These are phyloP conservation scores for Rhynchonycteris naso DNA, from an alignment of 2,797 vertebrate species.

Conservation along the genomic window DNA sequence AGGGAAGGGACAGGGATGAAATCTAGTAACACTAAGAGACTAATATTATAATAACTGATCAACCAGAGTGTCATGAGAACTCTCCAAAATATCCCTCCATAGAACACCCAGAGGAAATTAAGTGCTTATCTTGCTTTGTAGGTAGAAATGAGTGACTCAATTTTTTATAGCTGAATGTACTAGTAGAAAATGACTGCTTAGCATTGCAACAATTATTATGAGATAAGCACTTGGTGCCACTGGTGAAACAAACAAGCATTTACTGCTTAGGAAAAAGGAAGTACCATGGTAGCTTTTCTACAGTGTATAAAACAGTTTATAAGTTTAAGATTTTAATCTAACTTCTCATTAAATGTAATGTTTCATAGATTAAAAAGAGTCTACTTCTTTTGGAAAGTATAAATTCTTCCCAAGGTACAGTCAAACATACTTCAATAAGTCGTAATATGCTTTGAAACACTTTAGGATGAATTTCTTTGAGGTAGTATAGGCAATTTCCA, in stretches of 20 bases:
- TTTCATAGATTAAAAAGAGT: not conserved
- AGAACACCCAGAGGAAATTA: constrained; percentile 77
- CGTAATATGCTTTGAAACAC: not conserved
- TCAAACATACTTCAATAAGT: not conserved
- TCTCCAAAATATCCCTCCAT: constrained; percentile 49
- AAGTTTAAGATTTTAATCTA: constrained; percentile 4
- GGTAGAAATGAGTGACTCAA: constrained; percentile 66
- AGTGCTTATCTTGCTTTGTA: constrained; percentile 69
- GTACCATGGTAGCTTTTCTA: not conserved
- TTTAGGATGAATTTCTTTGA: not conserved
- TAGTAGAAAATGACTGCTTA: constrained; percentile 66
- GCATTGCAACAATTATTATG: constrained; percentile 58
- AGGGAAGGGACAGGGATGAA: not conserved
- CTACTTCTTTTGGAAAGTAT: not conserved
- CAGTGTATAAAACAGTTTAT: not conserved
- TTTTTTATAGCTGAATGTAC: constrained; percentile 66
- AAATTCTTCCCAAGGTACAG: not conserved
- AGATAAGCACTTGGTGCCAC: constrained; percentile 41
- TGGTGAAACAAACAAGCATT: constrained; percentile 30
- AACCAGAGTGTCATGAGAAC: not conserved
- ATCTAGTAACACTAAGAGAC: constrained; percentile 52
- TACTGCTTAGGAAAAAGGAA: not conserved
- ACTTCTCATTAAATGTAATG: not conserved
- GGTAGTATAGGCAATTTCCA: not conserved
- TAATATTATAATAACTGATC: constrained; percentile 60